Percentiles rank a stretch among this genome's conserved stretches.
phyloP scores from a whole-genome alignment of 2,888 invertebrate species.

The Marronus borbonicus region DNA sequence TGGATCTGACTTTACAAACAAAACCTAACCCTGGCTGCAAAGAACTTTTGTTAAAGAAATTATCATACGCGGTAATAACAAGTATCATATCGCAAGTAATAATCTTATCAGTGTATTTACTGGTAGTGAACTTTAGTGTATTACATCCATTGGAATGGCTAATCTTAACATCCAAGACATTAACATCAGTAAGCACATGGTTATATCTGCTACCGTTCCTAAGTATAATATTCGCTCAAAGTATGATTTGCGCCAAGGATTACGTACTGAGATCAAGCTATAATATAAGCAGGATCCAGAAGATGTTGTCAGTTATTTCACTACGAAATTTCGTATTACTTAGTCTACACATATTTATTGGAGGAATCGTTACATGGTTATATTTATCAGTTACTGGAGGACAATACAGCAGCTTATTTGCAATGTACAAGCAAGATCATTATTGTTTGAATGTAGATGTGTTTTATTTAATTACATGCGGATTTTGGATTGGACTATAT shows the following conservation, averaged over 20 bases:
- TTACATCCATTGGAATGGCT: conserved; percentile 80
- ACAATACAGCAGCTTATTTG: conserved; percentile 73
- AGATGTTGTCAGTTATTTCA: conserved; percentile 77
- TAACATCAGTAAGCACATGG: conserved; percentile 78
- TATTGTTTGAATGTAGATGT: conserved; percentile 79
- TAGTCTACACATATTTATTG: conserved; percentile 76
- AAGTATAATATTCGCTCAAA: conserved; percentile 78
- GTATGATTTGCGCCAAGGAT: conserved; percentile 81
- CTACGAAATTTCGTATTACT: conserved; percentile 75
- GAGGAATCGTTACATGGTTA: conserved; percentile 79
- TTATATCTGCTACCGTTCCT: conserved; percentile 78
- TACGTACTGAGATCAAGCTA: conserved; percentile 77
- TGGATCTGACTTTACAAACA: conserved; percentile 53
- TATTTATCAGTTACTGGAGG: conserved; percentile 79
- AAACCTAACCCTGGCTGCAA: conserved; percentile 66
- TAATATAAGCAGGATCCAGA: conserved; percentile 78
- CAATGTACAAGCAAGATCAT: conserved; percentile 69
- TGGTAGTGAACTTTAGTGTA: conserved; percentile 76
- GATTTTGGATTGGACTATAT: conserved; percentile 79
- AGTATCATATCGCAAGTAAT: conserved; percentile 67
- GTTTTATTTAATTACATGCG: conserved; percentile 79
- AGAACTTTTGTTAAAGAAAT: conserved; percentile 74
- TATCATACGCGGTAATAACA: conserved; percentile 70
- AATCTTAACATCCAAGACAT: conserved; percentile 73
- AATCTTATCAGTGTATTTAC: conserved; percentile 64